These are phyloP conservation scores for Athetis lepigone DNA, from an alignment of 2,888 invertebrate genomes.

Conservation along the genomic window DNA sequence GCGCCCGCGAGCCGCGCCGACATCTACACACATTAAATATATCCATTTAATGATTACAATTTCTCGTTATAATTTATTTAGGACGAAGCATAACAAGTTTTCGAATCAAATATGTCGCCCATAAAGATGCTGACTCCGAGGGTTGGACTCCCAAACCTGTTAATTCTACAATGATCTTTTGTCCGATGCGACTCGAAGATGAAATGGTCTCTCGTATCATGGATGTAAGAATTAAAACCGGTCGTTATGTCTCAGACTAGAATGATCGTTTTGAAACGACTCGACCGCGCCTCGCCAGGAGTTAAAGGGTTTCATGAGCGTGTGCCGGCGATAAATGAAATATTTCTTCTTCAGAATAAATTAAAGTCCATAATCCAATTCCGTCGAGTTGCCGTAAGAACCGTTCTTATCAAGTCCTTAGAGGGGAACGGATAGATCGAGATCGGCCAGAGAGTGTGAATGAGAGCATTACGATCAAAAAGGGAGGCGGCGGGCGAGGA, in stretches of 20 bases:
- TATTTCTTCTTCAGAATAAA: constrained; percentile 89
- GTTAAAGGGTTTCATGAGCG: constrained; percentile 88
- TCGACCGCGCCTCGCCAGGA: constrained; percentile 76
- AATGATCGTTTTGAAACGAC: constrained; percentile 87
- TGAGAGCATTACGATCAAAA: constrained; percentile 87
- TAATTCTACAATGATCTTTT: constrained; percentile 87
- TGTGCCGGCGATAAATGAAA: constrained; percentile 84
- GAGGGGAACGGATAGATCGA: constrained; percentile 89
- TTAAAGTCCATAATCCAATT: constrained; percentile 90
- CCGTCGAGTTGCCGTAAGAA: constrained; percentile 75
- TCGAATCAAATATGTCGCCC: constrained; percentile 91
- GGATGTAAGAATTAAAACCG: constrained; percentile 89
- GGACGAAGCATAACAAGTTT: constrained; percentile 90
- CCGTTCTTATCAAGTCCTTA: constrained; percentile 82
- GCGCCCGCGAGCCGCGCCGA: constrained; percentile 69
- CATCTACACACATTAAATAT: constrained; percentile 88
- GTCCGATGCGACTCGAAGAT: constrained; percentile 73
- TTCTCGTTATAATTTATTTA: constrained; percentile 91
- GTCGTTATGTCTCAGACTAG: constrained; percentile 81
- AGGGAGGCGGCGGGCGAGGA: constrained; percentile 76
- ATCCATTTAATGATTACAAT: constrained; percentile 90
- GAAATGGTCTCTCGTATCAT: constrained; percentile 86
- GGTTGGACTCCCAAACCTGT: constrained; percentile 85
- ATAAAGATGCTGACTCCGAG: constrained; percentile 89
- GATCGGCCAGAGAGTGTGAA: constrained; percentile 88